Evolutionary conservation across 2,888 invertebrate species (phyloP).

Genomic region (Tetranychus piercei): DNA sequence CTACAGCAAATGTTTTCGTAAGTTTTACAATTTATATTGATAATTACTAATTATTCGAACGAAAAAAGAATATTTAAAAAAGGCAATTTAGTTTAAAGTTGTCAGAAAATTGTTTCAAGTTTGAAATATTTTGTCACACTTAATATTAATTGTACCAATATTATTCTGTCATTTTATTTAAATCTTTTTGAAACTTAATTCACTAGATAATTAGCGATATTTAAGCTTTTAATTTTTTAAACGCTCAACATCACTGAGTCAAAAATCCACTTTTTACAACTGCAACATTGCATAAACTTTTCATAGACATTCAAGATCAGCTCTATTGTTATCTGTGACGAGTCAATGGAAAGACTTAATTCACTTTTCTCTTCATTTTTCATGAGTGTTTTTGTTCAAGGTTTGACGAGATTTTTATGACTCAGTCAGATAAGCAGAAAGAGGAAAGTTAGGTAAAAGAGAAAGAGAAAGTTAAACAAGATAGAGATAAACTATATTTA

Average conservation of each 20-base stretch:
- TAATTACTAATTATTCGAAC: neutral
- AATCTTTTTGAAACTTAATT: no score
- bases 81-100: no score
- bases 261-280: no score
- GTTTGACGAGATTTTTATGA: neutral
- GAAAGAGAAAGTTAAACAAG: neutral
- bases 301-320: neutral
- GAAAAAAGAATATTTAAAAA: no score
- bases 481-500: neutral
- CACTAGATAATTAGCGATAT: no score
- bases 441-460: neutral
- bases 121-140: no score
- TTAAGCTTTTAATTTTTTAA: no score
- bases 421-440: neutral
- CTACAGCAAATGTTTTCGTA: neutral
- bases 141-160: no score
- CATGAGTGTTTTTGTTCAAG: neutral
- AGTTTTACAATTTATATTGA: neutral
- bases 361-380: neutral
- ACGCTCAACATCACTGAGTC: no score
- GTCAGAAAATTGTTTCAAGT: no score
- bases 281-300: neutral
- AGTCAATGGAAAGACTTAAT: neutral
- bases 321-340: neutral
- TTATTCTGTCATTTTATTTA: no score